These are phyloP conservation scores for Gallinago undulata DNA, from an alignment of 2,113 vertebrate genomes.

Conservation along the genomic window DNA sequence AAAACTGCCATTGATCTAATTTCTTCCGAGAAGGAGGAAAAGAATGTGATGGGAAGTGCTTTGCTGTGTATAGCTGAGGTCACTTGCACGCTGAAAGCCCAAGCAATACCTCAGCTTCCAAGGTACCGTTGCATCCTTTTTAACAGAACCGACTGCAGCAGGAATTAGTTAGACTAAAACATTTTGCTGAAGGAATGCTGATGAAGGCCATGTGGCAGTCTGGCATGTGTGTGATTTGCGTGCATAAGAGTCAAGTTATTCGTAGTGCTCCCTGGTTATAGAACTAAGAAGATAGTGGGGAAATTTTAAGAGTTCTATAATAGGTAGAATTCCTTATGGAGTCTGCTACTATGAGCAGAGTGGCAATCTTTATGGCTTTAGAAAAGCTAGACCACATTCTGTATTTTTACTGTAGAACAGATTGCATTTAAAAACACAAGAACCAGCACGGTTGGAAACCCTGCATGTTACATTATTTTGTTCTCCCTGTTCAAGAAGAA, in stretches of 20 bases:
- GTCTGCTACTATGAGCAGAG: neutral
- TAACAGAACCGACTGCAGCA: neutral
- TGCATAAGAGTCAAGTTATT: neutral
- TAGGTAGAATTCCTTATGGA: neutral
- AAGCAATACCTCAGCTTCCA: slow-evolving; percentile 90
- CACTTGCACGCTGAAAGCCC: slow-evolving; percentile 78
- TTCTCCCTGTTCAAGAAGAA: neutral
- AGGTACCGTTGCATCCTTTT: slow-evolving; percentile 73
- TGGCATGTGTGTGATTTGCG: neutral
- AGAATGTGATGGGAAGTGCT: slow-evolving; percentile 88
- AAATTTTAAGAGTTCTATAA: neutral
- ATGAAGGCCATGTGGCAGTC: neutral
- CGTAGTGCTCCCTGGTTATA: neutral
- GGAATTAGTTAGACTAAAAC: neutral
- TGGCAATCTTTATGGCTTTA: neutral
- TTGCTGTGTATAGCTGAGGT: slow-evolving; percentile 92
- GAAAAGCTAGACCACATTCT: neutral
- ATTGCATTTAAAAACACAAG: neutral
- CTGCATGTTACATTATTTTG: neutral
- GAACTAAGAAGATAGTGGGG: neutral
- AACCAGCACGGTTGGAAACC: neutral
- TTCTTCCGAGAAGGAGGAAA: slow-evolving; percentile 80
- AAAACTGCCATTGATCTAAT: slow-evolving; percentile 75
- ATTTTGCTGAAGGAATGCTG: neutral
- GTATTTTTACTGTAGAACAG: neutral